Base-by-base conservation (phyloP, 1,140 invertebrate species). In the Caenorhabditis tropicalis region DNA sequence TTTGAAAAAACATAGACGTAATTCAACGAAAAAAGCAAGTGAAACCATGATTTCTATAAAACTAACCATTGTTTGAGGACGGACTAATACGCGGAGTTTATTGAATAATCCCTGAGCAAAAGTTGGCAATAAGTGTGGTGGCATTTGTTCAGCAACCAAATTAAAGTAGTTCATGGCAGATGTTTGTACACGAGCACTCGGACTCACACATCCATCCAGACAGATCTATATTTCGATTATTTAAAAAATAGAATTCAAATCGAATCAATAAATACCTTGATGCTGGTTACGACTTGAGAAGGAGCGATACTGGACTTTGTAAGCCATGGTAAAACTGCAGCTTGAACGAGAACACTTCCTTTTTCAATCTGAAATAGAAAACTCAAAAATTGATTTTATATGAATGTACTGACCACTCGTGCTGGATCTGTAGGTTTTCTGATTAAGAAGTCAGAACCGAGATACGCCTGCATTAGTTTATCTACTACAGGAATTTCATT, bases 101-200 rank as follows among this genome's bases (percentile, higher is more conserved):
- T 27, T 56, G 83, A 84, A 84, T 21, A 84, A 48, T 5, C n/a
- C 19, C 0, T 16, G 31, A 0, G 31, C 83, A 19, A 84, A 60
- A 7, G 19, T 43, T 19, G 79, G 33, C 31, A 84, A 43, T 0
- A 48, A 27, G 16, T 9, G 5, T 16, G n/a, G 39, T 39, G 48
- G 83, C 83, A 84, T 84, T 19, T 51, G 27, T 24, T 84, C 83
- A 21, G 27, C 43, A n/a, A 79, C 53, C n/a, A 29, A 39, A 3
- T 31, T 46, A n/a, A 74, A 33, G 33, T 80, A 84, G 27, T 39
- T 29, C 48, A 84, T 46, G 7, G 29, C 12, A 16, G 39, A 7
- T 5, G 48, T 19, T 36, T 53, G 48, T 31, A 81, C 51, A 33
- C 79, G 46, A 0, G 65, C 16, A 31, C 36, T 43, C 43, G 2